Evolutionary conservation across 2,797 vertebrate genomes (phyloP), one percentile per base, ranked within the genome.

Genomic region (Psittacula echo): DNA sequence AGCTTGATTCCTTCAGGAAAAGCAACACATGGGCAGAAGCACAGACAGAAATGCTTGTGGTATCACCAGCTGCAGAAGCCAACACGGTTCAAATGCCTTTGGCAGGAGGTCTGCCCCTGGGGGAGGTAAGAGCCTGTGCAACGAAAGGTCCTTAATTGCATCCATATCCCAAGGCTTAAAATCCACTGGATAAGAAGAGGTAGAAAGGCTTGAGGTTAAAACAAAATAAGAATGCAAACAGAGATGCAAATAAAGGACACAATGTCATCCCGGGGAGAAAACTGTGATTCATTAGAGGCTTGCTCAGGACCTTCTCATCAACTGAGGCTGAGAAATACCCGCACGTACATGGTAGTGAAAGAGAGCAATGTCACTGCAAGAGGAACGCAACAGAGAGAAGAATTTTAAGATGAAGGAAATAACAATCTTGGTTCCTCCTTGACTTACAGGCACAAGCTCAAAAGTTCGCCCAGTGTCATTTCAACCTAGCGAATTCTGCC

Each of bases 261-360:
- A 6, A 26, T 85, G 94, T 92, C 90, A 94, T 19, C 41, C 68
- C 7, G 78, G 94, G 84, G 68, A 83, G 94, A 89, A 97, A 95
- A 90, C 95, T 95, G 88, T 93, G 94, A 95, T 85, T 95, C 95
- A 97, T 94, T 90, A 96, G 88, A 82, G 86, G 80, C 77, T 90
- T n/a, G 30, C 45, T 68, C 81, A 87, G 75, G 91, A 85, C 83
- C 78, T 90, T 58, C 68, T 37, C 10, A 2, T 8, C 39, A 88
- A 87, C 67, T 5, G 45, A 94, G 88, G 76, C 88, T 65, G 80
- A 61, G 74, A 95, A 96, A 86, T 44, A 77, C 70, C 70, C 91
- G 51, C 73, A 70, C 2, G 2, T 9, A 7, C 1, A 5, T 1
- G 26, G 13, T 3, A 84, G 82, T 1, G 29, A 61, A 30, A 85